A percentile compares a stretch with the other conserved stretches of the same genome.
phyloP scores from a whole-genome alignment of 2,888 invertebrate species.

The Ormyrus rosae region DNA sequence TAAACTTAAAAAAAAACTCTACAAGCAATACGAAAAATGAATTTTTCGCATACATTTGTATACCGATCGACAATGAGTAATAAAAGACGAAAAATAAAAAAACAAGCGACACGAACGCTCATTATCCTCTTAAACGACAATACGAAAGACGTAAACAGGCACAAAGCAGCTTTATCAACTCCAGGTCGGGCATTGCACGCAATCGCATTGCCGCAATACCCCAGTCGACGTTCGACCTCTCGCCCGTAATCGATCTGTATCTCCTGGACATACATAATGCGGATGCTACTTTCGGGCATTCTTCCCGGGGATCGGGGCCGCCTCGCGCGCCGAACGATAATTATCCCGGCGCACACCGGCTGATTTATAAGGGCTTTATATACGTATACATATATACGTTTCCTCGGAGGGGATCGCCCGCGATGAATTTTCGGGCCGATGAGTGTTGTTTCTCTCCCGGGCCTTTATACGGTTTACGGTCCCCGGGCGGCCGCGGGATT shows the following conservation, averaged over 20 bases:
- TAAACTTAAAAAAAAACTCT: no score
- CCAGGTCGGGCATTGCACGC: no score
- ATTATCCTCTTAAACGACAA: no score
- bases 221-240: neutral
- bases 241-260: neutral
- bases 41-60: no score
- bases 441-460: constrained; percentile 10
- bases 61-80: no score
- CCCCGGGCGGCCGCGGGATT: neutral
- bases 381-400: neutral
- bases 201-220: no score
- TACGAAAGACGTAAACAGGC: no score
- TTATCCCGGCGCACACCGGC: constrained; percentile 17
- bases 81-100: no score
- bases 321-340: neutral
- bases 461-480: neutral
- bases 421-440: constrained; percentile 17
- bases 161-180: no score
- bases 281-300: constrained; percentile 24
- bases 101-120: no score
- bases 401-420: constrained; percentile 13
- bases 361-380: constrained; percentile 42
- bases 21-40: no score
- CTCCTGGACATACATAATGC: constrained; percentile 55
- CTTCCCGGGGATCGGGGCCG: neutral